A percentile compares a stretch with the other conserved stretches of the same genome.
These are phyloP conservation scores for Epistrophe eligans DNA, from an alignment of 2,888 invertebrate genomes.

Conservation along the genomic window DNA sequence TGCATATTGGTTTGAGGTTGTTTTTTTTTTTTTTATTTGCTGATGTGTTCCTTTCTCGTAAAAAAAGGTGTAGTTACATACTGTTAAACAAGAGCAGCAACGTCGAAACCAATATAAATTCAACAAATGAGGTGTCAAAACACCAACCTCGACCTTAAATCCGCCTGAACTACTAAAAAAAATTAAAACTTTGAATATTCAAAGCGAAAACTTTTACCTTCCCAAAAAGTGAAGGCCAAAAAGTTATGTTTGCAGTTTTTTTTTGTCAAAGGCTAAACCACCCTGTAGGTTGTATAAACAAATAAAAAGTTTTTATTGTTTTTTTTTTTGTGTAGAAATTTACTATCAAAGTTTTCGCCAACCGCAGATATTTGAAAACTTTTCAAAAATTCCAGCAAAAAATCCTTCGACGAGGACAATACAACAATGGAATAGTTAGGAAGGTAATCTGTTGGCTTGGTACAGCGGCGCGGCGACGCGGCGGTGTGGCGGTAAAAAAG, in stretches of 20 bases:
- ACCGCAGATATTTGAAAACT: conserved; percentile 76
- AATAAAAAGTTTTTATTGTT: conserved; percentile 63
- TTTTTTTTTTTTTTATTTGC: background rate
- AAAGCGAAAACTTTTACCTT: conserved; percentile 63
- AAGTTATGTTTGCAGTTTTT: conserved; percentile 15
- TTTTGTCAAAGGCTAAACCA: background rate
- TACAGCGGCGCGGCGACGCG: background rate
- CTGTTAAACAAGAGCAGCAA: conserved; percentile 48
- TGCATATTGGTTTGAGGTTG: conserved; percentile 26
- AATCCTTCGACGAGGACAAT: background rate
- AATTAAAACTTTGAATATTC: conserved; percentile 59
- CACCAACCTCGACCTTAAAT: conserved; percentile 39
- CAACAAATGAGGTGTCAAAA: conserved; percentile 75
- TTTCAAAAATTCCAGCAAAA: conserved; percentile 32
- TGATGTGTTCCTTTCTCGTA: background rate
- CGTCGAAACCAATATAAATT: conserved; percentile 47
- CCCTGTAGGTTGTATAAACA: conserved; percentile 60
- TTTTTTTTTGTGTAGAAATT: conserved; percentile 49
- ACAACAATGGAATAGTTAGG: background rate
- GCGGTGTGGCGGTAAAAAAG: background rate
- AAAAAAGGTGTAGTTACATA: background rate
- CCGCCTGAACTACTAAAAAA: conserved; percentile 2
- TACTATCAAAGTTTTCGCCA: conserved; percentile 68
- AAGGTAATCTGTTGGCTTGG: background rate
- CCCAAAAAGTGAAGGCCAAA: conserved; percentile 13